Evolutionary conservation across 2,797 vertebrate genomes (phyloP).

Genomic region (Scyliorhinus canicula): DNA sequence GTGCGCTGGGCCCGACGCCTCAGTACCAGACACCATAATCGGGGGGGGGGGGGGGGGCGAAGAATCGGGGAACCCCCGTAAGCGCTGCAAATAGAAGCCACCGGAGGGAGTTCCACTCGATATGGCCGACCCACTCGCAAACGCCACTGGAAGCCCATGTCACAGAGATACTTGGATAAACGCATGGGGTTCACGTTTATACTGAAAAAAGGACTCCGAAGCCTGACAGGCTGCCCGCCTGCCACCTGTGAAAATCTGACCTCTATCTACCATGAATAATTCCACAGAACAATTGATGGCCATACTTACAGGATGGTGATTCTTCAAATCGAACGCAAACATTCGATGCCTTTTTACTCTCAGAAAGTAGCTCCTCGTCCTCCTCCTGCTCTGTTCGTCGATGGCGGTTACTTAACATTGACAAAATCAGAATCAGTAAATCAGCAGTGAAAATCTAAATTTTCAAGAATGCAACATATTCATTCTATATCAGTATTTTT

Average conservation of each 20-base stretch:
- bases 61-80: too few species aligned
- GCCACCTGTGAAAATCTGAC: background rate
- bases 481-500: background rate
- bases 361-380: conserved; percentile 74
- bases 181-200: background rate
- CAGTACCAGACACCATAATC: too few species aligned
- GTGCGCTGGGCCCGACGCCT: too few species aligned
- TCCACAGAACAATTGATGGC: background rate
- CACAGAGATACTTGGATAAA: background rate
- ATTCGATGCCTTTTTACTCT: conserved; percentile 69
- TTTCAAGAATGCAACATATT: background rate
- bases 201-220: background rate
- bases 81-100: too few species aligned
- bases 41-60: too few species aligned
- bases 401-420: conserved; percentile 66
- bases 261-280: background rate
- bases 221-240: background rate
- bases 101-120: too few species aligned
- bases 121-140: too few species aligned
- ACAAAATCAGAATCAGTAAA: conserved; percentile 34
- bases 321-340: conserved; percentile 76
- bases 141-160: too few species aligned
- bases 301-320: conserved; percentile 73
- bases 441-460: background rate
- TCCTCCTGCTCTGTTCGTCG: conserved; percentile 78